phyloP scores from a whole-genome alignment of 2,113 vertebrate species.

The Ciconia boyciana region DNA sequence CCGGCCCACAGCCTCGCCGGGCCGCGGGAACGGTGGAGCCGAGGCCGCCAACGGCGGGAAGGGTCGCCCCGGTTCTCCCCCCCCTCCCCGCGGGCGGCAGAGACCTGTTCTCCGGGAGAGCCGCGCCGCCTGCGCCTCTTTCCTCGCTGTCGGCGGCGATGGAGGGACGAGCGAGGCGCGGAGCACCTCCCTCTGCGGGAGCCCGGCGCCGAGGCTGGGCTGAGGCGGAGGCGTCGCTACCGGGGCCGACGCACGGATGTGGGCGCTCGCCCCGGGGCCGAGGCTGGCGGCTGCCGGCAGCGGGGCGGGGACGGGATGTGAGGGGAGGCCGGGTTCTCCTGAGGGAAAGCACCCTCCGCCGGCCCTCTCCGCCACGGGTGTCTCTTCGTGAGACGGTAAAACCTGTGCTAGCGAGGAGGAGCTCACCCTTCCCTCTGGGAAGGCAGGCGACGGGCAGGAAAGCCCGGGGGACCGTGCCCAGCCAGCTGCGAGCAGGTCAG shows the following conservation, averaged over 20 bases:
- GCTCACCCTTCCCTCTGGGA: neutral
- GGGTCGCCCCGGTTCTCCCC: neutral
- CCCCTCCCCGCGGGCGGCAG: neutral
- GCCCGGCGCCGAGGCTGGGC: neutral
- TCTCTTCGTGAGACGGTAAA: neutral
- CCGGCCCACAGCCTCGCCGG: neutral
- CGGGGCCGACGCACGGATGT: neutral
- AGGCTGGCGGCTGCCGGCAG: neutral
- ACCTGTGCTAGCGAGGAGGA: neutral
- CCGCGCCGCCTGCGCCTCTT: neutral
- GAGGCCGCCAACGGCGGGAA: neutral
- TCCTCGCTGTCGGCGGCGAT: neutral
- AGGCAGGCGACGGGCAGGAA: neutral
- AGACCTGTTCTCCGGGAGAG: neutral
- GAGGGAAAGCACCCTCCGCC: too few species aligned
- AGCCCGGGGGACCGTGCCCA: neutral
- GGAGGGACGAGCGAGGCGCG: neutral
- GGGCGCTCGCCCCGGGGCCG: neutral
- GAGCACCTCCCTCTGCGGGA: neutral
- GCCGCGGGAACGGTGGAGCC: too few species aligned
- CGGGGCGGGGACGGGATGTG: neutral
- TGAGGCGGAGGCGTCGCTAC: neutral
- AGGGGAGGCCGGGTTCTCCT: neutral
- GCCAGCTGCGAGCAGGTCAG: neutral
- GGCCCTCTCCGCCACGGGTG: neutral